Evolutionary conservation across 1,140 invertebrate genomes (phyloP), one percentile per base, ranked within the genome.

Genomic region (Macrosteles quadrilineatus): DNA sequence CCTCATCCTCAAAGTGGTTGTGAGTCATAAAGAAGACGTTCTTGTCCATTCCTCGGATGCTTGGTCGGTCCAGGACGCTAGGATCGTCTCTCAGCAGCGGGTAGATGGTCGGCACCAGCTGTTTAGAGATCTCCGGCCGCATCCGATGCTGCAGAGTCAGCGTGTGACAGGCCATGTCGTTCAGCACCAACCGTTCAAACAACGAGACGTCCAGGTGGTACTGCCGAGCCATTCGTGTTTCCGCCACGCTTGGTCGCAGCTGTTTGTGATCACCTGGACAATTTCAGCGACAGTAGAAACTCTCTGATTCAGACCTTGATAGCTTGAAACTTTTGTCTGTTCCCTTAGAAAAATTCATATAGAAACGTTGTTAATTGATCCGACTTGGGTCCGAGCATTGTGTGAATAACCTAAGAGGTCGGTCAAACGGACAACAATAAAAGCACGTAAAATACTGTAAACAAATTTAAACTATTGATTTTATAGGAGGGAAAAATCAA

Each of bases 191-290:
- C 36, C 91, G 83, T 77, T 92, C 90, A 78, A 92, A 92, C 32
- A 93, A 79, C 1, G 90, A 92, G 36, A 91, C 83, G 64, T 91
- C 87, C n/a, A 91, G 78, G 50, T 87, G 81, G 74, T 83, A 87
- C 59, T 87, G 74, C 69, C 79, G 84, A 29, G 85, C 86, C 57
- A 91, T 77, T 43, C 80, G 76, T 75, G 85, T 86, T 63, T 84
- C 83, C 6, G 88, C 84, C 2, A 87, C 85, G 19, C 81, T 85
- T 0, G 91, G 91, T 69, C 88, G 84, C 40, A 93, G 76, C 77
- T 93, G 91, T 74, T 89, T 84, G 80, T 92, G 91, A 78, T 95
- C 93, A 59, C 91, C 90, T 87, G 70, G 14, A 63, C 67, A 36
- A n/a, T n/a, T n/a, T n/a, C n/a, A n/a, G n/a, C n/a, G n/a, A n/a